Evolutionary conservation across 2,797 vertebrate species (phyloP).

Genomic region (Tinamus major): DNA sequence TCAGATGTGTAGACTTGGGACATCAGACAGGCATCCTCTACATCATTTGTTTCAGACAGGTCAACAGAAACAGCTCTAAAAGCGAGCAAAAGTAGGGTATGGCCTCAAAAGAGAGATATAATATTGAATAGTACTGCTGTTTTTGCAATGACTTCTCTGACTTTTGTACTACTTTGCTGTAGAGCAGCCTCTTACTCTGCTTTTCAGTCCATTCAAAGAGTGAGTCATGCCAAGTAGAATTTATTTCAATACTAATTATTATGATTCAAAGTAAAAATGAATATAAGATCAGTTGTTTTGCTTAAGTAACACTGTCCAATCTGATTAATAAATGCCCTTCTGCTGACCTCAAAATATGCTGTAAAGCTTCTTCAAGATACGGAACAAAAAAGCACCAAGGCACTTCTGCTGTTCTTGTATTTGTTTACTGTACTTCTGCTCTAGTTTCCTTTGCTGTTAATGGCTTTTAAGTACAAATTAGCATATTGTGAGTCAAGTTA

Average conservation of each 20-base stretch:
- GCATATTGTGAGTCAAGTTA: background rate
- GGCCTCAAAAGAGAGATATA: background rate
- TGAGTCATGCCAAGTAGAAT: background rate
- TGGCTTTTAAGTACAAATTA: background rate
- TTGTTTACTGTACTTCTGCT: conserved; percentile 8
- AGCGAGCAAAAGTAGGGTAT: rapidly evolving
- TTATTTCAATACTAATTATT: background rate
- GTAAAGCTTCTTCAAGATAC: conserved; percentile 3
- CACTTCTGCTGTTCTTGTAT: background rate
- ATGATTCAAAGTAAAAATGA: background rate
- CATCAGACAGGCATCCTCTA: background rate
- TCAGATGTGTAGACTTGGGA: background rate
- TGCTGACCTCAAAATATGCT: conserved; percentile 11
- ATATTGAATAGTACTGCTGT: background rate
- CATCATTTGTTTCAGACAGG: background rate
- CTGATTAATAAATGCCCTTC: background rate
- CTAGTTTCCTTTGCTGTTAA: background rate
- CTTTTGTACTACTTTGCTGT: background rate
- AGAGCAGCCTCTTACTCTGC: background rate
- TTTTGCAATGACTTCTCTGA: background rate
- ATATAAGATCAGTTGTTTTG: conserved; percentile 8
- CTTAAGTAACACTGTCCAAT: background rate
- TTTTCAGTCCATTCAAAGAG: background rate
- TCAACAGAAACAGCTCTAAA: background rate
- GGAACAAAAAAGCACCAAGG: background rate